A percentile compares a stretch with the other conserved stretches of the same genome.
Evolutionary conservation across 2,888 invertebrate species (phyloP).

Genomic region (Hartigia nigra): DNA sequence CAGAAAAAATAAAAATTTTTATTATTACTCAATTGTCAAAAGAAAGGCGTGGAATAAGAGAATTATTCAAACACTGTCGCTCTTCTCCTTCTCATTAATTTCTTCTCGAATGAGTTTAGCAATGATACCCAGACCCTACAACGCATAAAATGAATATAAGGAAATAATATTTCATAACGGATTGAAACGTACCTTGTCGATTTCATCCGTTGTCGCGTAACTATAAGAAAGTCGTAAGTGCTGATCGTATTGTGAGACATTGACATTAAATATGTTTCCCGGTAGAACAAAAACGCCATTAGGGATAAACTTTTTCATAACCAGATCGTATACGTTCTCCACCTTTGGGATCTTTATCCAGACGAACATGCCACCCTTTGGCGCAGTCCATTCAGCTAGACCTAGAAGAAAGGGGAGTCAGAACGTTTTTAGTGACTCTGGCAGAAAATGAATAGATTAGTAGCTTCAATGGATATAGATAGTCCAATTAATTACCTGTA

Average conservation of each 20-base stretch:
- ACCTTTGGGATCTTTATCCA: conserved; percentile 78
- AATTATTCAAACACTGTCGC: not conserved
- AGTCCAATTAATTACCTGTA: conserved; percentile 61
- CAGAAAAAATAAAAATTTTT: not conserved
- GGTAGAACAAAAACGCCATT: conserved; percentile 77
- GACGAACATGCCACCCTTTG: conserved; percentile 81
- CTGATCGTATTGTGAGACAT: conserved; percentile 70
- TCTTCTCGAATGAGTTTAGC: conserved; percentile 37
- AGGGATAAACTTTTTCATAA: conserved; percentile 73
- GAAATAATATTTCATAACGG: not conserved
- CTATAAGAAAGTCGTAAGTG: conserved; percentile 80
- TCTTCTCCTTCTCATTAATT: not conserved
- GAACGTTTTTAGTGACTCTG: not conserved
- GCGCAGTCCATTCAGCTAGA: conserved; percentile 76
- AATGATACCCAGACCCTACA: conserved; percentile 37
- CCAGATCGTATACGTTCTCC: conserved; percentile 76
- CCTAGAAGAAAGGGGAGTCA: conserved; percentile 56
- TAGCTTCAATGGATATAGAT: not conserved
- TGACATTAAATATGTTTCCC: conserved; percentile 77
- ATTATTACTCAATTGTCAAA: not conserved
- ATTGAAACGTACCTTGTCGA: conserved; percentile 68
- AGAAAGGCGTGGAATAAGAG: not conserved
- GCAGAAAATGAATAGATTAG: not conserved
- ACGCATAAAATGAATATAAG: conserved; percentile 12
- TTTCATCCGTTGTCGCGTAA: conserved; percentile 72